Conservation (phyloP, 2,113 vertebrate species). For the Oncorhynchus mykiss region DNA sequence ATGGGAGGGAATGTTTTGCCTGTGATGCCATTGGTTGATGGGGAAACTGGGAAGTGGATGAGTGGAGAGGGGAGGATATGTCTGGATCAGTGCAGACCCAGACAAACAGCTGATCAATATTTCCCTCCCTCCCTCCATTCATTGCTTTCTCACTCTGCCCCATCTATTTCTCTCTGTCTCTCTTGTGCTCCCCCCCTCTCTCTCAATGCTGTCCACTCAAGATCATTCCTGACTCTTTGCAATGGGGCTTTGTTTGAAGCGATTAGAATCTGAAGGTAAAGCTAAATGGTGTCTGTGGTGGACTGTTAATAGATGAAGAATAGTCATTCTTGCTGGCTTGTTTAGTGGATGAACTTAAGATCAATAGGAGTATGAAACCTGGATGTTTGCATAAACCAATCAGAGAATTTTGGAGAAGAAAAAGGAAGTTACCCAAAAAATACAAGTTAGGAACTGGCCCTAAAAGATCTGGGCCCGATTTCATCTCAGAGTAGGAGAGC, state of each 20-base stretch:
- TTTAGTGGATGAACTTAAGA: too few species aligned
- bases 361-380: too few species aligned
- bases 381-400: too few species aligned
- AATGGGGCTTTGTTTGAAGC: slow-evolving; percentile 15
- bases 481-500: too few species aligned
- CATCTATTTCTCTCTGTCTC: neutral
- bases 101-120: slow-evolving; percentile 55
- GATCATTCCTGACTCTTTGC: slow-evolving; percentile 23
- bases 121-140: slow-evolving; percentile 28
- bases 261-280: neutral
- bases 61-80: slow-evolving; percentile 35
- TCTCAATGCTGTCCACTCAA: slow-evolving; percentile 36
- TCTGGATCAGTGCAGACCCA: slow-evolving; percentile 42
- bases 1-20: slow-evolving; percentile 50
- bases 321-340: slow-evolving; percentile 1
- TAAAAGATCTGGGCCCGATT: too few species aligned
- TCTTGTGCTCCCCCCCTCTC: neutral
- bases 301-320: neutral
- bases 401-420: too few species aligned
- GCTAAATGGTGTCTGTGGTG: neutral
- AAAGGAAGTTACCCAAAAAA: too few species aligned
- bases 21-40: slow-evolving; percentile 46
- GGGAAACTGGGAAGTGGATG: slow-evolving; percentile 53
- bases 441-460: too few species aligned
- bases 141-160: neutral